Percentiles rank a stretch among this genome's conserved stretches.
Evolutionary conservation across 1,140 invertebrate species (phyloP).

Genomic region (Drosophila albomicans): DNA sequence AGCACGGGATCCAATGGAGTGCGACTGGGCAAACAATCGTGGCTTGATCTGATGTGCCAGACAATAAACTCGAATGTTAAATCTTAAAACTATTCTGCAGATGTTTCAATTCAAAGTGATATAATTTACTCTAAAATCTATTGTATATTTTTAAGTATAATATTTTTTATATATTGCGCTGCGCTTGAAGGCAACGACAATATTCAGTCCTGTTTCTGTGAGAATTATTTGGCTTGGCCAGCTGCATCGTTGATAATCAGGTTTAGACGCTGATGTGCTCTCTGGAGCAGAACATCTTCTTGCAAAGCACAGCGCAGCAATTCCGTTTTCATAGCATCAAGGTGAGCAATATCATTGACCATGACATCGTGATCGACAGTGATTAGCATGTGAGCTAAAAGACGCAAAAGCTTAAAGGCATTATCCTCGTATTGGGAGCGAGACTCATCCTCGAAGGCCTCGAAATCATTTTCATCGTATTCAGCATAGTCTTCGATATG

Average conservation of each 20-base stretch:
- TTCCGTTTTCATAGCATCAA: conserved; percentile 44
- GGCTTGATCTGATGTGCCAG: conserved; percentile 66
- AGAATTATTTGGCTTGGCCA: conserved; percentile 68
- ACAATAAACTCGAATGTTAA: conserved; percentile 30
- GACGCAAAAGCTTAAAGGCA: conserved; percentile 60
- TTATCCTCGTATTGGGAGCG: conserved; percentile 68
- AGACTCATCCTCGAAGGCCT: conserved; percentile 65
- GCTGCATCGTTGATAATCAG: conserved; percentile 51
- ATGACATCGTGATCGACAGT: conserved; percentile 32
- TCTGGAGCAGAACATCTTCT: conserved; percentile 62
- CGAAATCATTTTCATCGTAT: conserved; percentile 61
- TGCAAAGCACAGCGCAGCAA: conserved; percentile 51
- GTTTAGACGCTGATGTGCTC: conserved; percentile 56
- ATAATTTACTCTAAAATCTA: conserved; percentile 1
- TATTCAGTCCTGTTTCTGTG: conserved; percentile 68
- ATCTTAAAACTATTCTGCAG: conserved; percentile 7
- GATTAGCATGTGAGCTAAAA: conserved; percentile 55
- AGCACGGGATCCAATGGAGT: conserved; percentile 61
- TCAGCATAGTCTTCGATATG: conserved; percentile 64
- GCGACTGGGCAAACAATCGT: conserved; percentile 75
- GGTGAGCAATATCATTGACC: conserved; percentile 47
- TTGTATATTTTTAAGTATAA: conserved; percentile 3
- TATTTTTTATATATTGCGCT: conserved; percentile 44
- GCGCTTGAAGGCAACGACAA: conserved; percentile 66
- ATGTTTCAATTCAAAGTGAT: neutral